A percentile compares a stretch with the other conserved stretches of the same genome.
Conservation (phyloP, 2,888 invertebrate genomes). For the Mesorhabditis sp. region DNA sequence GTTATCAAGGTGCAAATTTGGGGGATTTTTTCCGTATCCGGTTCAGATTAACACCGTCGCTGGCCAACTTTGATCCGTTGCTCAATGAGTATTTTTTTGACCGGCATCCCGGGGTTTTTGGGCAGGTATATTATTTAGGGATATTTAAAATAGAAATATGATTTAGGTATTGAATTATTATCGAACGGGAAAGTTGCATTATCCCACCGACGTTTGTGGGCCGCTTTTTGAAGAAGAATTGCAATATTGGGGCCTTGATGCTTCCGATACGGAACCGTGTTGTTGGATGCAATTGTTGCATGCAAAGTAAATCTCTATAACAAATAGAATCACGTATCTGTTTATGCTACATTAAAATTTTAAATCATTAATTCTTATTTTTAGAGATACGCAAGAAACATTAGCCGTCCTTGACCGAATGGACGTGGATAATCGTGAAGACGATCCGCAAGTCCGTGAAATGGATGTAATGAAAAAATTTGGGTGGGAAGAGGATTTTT, state of each 20-base stretch:
- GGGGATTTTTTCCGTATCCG: not conserved
- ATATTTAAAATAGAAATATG: not conserved
- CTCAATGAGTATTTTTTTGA: slow-evolving; percentile 99
- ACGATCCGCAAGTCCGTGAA: slow-evolving; percentile 66
- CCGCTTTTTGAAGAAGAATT: slow-evolving; percentile 95
- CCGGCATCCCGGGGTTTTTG: slow-evolving; percentile 76
- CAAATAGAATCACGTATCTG: too few species aligned
- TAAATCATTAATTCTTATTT: slow-evolving; percentile 6
- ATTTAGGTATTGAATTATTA: slow-evolving; percentile 86
- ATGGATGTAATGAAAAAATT: slow-evolving; percentile 77
- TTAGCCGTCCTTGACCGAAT: slow-evolving; percentile 91
- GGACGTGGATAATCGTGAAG: slow-evolving; percentile 78
- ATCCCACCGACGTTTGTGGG: slow-evolving; percentile 97
- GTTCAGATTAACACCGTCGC: slow-evolving; percentile 74
- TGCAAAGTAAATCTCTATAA: slow-evolving; percentile 24
- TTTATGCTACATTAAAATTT: too few species aligned
- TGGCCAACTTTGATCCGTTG: slow-evolving; percentile 97
- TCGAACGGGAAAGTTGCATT: slow-evolving; percentile 73
- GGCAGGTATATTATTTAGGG: slow-evolving; percentile 57
- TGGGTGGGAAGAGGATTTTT: slow-evolving; percentile 91
- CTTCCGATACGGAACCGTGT: slow-evolving; percentile 98
- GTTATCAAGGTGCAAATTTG: slow-evolving; percentile 66
- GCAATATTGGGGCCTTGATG: slow-evolving; percentile 95
- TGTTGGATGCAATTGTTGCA: slow-evolving; percentile 80
- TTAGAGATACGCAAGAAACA: slow-evolving; percentile 92